Evolutionary conservation across 2,797 vertebrate species (phyloP).

Genomic region (Pseudomugil gertrudae): DNA sequence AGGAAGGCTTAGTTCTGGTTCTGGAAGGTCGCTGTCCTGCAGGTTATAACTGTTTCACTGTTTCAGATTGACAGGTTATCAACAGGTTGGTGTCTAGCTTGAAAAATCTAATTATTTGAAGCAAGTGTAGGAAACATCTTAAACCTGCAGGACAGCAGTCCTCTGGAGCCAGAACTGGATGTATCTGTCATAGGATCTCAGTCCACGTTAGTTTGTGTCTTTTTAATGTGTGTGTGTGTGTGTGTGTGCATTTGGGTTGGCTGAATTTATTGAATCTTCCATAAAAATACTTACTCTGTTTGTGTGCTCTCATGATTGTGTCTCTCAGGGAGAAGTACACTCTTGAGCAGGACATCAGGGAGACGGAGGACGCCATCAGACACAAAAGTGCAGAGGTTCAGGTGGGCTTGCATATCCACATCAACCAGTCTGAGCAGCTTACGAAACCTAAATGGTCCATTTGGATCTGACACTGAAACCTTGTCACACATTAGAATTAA

Average conservation of each 20-base stretch:
- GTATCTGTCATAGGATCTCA: conserved; percentile 16
- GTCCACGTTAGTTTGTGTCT: conserved; percentile 14
- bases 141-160: not conserved
- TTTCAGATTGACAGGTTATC: not conserved
- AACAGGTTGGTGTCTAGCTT: not conserved
- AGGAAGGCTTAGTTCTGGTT: not conserved
- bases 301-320: conserved; percentile 8
- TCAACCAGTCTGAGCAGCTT: not conserved
- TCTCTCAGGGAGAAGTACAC: conserved; percentile 91
- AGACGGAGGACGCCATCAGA: conserved; percentile 92
- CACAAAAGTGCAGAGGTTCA: conserved; percentile 94
- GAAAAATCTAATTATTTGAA: not conserved
- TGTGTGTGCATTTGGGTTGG: conserved; percentile 1
- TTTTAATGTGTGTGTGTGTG: conserved; percentile 14
- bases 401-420: conserved; percentile 75
- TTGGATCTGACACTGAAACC: no score
- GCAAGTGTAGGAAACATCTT: not conserved
- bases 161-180: not conserved
- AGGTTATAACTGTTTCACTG: not conserved
- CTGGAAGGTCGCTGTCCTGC: not conserved
- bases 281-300: not conserved
- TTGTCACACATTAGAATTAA: no score
- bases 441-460: not conserved
- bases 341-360: conserved; percentile 95
- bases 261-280: not conserved